A percentile compares a stretch with the other conserved stretches of the same genome.
phyloP scores from a whole-genome alignment of 2,113 vertebrate species.

The Phyllostomus hastatus region DNA sequence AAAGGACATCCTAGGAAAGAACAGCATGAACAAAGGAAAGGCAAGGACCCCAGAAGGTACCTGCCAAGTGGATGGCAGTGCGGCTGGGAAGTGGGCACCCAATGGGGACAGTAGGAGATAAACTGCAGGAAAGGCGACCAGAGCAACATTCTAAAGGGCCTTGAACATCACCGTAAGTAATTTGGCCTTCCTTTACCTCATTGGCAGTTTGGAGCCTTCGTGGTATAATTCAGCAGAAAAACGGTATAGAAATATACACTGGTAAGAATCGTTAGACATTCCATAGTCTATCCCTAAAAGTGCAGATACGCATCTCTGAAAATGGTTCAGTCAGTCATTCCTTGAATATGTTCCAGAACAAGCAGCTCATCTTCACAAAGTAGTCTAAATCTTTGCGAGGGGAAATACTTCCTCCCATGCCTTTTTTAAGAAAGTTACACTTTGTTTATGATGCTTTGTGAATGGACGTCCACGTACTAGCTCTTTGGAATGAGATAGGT shows the following conservation, averaged over 20 bases:
- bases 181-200: neutral
- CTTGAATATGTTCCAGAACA: neutral
- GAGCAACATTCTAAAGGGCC: neutral
- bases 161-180: neutral
- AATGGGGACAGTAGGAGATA: neutral
- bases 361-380: neutral
- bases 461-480: neutral
- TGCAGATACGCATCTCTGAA: neutral
- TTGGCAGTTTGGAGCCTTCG: neutral
- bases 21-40: neutral
- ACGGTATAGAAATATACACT: neutral
- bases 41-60: neutral
- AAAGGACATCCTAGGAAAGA: neutral
- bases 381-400: neutral
- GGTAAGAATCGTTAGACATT: neutral
- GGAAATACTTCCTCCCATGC: neutral
- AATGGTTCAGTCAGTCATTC: neutral
- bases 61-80: neutral
- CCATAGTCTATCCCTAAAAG: neutral
- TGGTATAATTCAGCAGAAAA: constrained; percentile 2
- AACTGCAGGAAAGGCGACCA: neutral
- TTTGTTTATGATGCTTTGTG: neutral
- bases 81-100: neutral
- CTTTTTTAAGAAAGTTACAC: neutral
- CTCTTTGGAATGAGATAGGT: neutral